Percentiles rank a stretch among this genome's conserved stretches.
Evolutionary conservation across 1,140 invertebrate genomes (phyloP).

Genomic region (Streblospio benedicti): DNA sequence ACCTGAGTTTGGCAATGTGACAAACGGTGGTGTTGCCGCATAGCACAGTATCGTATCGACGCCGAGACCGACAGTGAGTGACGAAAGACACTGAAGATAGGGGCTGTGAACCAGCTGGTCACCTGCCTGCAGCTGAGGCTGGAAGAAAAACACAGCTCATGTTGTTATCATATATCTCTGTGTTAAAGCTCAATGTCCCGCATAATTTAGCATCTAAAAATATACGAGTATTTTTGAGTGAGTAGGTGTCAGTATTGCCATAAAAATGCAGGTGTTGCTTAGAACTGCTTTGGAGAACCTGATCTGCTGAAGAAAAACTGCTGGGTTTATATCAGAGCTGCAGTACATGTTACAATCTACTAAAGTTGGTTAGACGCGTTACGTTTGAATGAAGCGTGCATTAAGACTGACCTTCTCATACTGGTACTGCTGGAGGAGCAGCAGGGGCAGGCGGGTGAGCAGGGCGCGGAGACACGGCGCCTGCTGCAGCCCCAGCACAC

Average conservation of each 20-base stretch:
- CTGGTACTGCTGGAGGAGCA: conserved; percentile 53
- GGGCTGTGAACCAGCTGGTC: conserved; percentile 56
- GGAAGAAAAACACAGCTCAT: conserved; percentile 19
- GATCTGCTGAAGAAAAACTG: no score
- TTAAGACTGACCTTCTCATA: conserved; percentile 54
- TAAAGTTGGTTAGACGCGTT: no score
- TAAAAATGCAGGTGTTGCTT: no score
- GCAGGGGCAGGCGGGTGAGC: conserved; percentile 50
- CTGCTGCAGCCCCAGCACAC: conserved; percentile 51
- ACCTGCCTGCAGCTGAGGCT: conserved; percentile 51
- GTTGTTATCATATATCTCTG: background rate
- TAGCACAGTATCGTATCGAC: conserved; percentile 54
- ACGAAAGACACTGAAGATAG: conserved; percentile 55
- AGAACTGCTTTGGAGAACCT: no score
- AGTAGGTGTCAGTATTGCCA: no score
- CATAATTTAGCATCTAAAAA: no score
- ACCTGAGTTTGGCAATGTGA: no score
- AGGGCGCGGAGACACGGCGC: conserved; percentile 54
- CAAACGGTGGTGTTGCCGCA: conserved; percentile 42
- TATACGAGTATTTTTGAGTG: no score
- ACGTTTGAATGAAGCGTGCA: no score
- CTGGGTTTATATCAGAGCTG: no score
- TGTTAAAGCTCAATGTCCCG: background rate
- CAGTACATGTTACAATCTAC: no score
- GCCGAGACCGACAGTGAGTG: conserved; percentile 52